A percentile compares a stretch with the other conserved stretches of the same genome.
These are phyloP conservation scores for Oscheius sp. DNA, from an alignment of 2,888 invertebrate species.

Conservation along the genomic window DNA sequence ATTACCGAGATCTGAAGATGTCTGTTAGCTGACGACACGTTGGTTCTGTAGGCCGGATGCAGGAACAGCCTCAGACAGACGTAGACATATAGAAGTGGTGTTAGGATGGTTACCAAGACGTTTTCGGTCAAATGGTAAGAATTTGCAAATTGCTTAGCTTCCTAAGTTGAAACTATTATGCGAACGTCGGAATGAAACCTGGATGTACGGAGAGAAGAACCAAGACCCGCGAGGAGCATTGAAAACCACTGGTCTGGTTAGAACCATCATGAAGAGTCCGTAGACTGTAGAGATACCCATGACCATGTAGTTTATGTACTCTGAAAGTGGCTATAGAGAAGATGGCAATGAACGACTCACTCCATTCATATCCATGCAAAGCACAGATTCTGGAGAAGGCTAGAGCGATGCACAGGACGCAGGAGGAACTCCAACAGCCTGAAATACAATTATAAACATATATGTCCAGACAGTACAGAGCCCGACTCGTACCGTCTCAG, in stretches of 20 bases:
- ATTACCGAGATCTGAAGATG: constrained; percentile 11
- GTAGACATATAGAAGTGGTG: constrained; percentile 23
- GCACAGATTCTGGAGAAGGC: constrained; percentile 10
- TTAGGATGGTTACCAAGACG: constrained; percentile 8
- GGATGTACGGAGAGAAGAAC: constrained; percentile 22
- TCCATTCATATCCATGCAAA: constrained; percentile 16
- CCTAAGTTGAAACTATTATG: background rate
- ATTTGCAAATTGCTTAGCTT: background rate
- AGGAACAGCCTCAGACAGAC: constrained; percentile 1
- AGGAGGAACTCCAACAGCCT: constrained; percentile 22
- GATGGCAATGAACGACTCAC: background rate
- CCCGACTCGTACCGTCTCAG: no score
- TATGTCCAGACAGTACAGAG: no score
- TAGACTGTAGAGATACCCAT: background rate
- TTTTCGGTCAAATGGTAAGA: constrained; percentile 22
- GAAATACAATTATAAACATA: background rate
- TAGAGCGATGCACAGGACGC: constrained; percentile 12
- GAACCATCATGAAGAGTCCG: constrained; percentile 22
- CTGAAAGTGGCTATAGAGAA: background rate
- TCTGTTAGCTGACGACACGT: background rate
- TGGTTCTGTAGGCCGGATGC: constrained; percentile 4
- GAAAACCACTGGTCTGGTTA: constrained; percentile 11
- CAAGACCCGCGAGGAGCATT: constrained; percentile 21
- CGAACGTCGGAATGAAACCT: background rate
- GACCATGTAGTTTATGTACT: background rate